Evolutionary conservation across 2,797 vertebrate species (phyloP).

Genomic region (Dryobates pubescens): DNA sequence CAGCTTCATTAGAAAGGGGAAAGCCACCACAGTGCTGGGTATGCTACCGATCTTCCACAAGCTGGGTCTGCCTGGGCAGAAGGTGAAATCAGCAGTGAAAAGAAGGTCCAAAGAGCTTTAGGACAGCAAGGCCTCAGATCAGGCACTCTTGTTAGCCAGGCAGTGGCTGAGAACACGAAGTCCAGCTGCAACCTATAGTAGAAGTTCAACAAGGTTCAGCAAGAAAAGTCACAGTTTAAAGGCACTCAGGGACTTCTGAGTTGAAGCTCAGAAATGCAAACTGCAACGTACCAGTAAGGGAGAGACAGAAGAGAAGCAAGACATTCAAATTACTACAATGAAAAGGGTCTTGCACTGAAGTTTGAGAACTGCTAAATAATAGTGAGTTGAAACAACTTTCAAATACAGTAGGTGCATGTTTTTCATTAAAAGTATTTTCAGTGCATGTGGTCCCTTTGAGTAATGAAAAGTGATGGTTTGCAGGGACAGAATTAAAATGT

Average conservation of each 20-base stretch:
- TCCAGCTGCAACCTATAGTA: neutral
- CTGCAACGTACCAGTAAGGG: neutral
- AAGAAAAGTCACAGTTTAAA: neutral
- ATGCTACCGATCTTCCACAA: neutral
- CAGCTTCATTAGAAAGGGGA: neutral
- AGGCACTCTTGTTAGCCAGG: neutral
- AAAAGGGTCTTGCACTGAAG: neutral
- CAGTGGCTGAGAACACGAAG: neutral
- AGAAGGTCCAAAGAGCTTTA: neutral
- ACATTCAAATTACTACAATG: neutral
- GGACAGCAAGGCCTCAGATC: neutral
- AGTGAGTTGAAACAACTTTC: neutral
- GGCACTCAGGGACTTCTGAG: neutral
- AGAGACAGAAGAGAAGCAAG: neutral
- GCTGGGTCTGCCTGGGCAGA: neutral
- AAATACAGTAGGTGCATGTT: neutral
- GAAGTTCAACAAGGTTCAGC: neutral
- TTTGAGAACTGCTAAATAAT: neutral
- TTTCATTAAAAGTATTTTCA: neutral
- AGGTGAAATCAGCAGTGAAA: neutral
- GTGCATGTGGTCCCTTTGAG: neutral
- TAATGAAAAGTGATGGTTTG: neutral
- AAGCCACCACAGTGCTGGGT: neutral
- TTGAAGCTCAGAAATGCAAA: neutral
- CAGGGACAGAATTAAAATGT: neutral